Conservation (phyloP, 2,113 vertebrate species). For the Motacilla tschutschensis region DNA sequence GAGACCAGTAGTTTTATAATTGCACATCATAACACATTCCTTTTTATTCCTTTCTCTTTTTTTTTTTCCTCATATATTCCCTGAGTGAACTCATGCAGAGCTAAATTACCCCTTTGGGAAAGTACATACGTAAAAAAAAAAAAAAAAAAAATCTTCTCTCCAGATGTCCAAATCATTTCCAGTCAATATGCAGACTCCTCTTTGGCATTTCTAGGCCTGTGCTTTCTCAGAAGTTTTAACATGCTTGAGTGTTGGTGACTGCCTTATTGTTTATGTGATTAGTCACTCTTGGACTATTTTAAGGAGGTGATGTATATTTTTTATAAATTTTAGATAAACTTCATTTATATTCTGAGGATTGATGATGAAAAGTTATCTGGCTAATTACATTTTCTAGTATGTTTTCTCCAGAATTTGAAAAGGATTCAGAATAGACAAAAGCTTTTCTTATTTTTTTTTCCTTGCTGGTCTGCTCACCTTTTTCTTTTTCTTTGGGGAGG, state of each 20-base stretch:
- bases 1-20: neutral
- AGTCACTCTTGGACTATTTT: slow-evolving; percentile 53
- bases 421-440: neutral
- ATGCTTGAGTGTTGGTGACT: slow-evolving; percentile 21
- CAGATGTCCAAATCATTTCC: slow-evolving; percentile 27
- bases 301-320: slow-evolving; percentile 42
- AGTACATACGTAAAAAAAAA: neutral
- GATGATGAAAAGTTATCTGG: slow-evolving; percentile 6
- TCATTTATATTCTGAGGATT: slow-evolving; percentile 42
- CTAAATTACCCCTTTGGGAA: slow-evolving; percentile 6
- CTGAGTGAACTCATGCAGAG: neutral
- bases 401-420: slow-evolving; percentile 13
- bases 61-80: neutral
- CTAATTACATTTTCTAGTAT: slow-evolving; percentile 21
- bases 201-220: slow-evolving; percentile 5
- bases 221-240: slow-evolving; percentile 37
- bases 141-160: slow-evolving; percentile 1
- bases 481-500: neutral
- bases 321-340: slow-evolving; percentile 41
- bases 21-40: neutral
- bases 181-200: neutral
- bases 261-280: slow-evolving; percentile 44
- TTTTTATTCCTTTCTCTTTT: neutral
- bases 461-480: neutral
- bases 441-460: neutral